These are phyloP conservation scores for Drosophila funebris DNA, from an alignment of 1,140 invertebrate genomes.

Conservation along the genomic window DNA sequence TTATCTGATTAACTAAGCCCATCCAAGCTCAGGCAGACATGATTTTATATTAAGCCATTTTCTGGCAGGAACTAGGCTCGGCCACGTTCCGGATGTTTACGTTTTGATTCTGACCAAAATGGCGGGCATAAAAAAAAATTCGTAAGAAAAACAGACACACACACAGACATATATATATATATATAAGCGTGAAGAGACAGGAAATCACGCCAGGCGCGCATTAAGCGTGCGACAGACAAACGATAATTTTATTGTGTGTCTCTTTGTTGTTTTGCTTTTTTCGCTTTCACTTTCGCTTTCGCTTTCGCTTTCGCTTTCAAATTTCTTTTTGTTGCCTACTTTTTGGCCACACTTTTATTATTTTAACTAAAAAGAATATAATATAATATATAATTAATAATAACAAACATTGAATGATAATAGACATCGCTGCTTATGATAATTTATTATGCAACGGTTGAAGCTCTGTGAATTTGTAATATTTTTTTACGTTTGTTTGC, in stretches of 20 bases:
- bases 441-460: too few relatives aligned
- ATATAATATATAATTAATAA: too few relatives aligned
- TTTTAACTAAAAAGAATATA: too few relatives aligned
- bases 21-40: slow-evolving; percentile 65
- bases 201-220: slow-evolving; percentile 69
- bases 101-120: slow-evolving; percentile 55
- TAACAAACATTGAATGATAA: too few relatives aligned
- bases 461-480: too few relatives aligned
- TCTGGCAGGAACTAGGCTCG: slow-evolving; percentile 63
- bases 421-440: too few relatives aligned
- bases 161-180: slow-evolving; percentile 25
- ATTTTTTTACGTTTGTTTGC: too few relatives aligned
- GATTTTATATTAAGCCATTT: slow-evolving; percentile 71
- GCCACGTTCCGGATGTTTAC: slow-evolving; percentile 67
- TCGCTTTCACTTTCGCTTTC: neutral
- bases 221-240: slow-evolving; percentile 57
- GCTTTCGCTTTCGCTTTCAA: neutral
- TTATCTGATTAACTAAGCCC: slow-evolving; percentile 73
- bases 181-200: slow-evolving; percentile 7
- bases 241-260: slow-evolving; percentile 34
- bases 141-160: neutral
- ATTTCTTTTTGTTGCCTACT: neutral
- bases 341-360: too few relatives aligned
- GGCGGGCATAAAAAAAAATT: slow-evolving; percentile 21
- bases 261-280: slow-evolving; percentile 3